Percentiles rank a stretch among this genome's conserved stretches.
Evolutionary conservation across 2,113 vertebrate species (phyloP).

Genomic region (Chauna torquata): DNA sequence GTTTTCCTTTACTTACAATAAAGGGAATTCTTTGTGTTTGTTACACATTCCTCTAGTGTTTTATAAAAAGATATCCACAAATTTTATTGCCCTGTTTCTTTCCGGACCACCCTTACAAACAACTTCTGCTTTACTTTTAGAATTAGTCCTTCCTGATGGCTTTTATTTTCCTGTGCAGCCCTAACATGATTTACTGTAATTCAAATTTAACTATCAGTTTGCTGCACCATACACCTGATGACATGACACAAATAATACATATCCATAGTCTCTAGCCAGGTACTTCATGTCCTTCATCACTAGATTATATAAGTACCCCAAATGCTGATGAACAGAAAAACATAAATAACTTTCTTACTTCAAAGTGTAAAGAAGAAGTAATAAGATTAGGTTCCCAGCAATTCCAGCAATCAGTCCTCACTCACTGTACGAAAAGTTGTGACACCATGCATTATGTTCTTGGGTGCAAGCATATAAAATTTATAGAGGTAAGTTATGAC

Average conservation of each 20-base stretch:
- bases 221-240: neutral
- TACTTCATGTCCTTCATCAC: neutral
- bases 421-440: neutral
- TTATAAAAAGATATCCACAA: neutral
- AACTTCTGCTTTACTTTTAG: slow-evolving; percentile 66
- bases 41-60: neutral
- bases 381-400: neutral
- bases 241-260: neutral
- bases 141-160: neutral
- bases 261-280: neutral
- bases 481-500: neutral
- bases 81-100: slow-evolving; percentile 37
- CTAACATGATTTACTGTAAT: slow-evolving; percentile 4
- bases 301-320: neutral
- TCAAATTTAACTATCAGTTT: slow-evolving; percentile 26
- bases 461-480: neutral
- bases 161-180: slow-evolving; percentile 54
- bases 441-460: neutral
- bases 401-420: neutral
- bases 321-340: neutral
- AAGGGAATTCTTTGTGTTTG: neutral
- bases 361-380: neutral
- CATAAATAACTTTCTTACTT: neutral
- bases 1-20: neutral
- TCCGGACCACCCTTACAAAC: slow-evolving; percentile 5